phyloP scores from a whole-genome alignment of 2,797 vertebrate species.

The Thripadectes ignobilis region DNA sequence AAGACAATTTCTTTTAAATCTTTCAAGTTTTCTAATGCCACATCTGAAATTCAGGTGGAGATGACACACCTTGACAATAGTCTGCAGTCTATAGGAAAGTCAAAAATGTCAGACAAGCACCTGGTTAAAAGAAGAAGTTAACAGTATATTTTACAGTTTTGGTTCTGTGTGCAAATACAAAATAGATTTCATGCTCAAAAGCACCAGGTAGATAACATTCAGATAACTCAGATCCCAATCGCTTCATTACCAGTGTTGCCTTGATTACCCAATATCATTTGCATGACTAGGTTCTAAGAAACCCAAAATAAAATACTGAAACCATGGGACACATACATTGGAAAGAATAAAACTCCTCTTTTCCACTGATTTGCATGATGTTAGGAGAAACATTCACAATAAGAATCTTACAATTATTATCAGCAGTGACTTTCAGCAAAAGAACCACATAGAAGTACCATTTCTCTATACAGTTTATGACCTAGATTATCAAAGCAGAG shows the following conservation, averaged over 20 bases:
- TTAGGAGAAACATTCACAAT: background rate
- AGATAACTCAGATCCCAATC: background rate
- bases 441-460: background rate
- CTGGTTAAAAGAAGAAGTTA: background rate
- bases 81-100: background rate
- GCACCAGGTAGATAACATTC: background rate
- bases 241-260: constrained; percentile 27
- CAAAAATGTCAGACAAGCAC: background rate
- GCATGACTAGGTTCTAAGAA: constrained; percentile 56
- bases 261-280: constrained; percentile 51
- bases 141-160: background rate
- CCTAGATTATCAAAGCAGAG: background rate
- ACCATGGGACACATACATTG: background rate
- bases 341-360: background rate
- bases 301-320: constrained; percentile 19
- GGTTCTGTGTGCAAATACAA: background rate
- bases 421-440: background rate
- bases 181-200: constrained; percentile 50
- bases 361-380: background rate
- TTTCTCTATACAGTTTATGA: background rate
- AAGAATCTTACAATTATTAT: background rate
- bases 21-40: background rate
- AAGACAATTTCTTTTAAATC: background rate
- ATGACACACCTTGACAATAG: background rate
- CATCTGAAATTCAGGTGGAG: background rate